Evolutionary conservation across 2,113 vertebrate species (phyloP).

Genomic region (Argyrosomus japonicus): DNA sequence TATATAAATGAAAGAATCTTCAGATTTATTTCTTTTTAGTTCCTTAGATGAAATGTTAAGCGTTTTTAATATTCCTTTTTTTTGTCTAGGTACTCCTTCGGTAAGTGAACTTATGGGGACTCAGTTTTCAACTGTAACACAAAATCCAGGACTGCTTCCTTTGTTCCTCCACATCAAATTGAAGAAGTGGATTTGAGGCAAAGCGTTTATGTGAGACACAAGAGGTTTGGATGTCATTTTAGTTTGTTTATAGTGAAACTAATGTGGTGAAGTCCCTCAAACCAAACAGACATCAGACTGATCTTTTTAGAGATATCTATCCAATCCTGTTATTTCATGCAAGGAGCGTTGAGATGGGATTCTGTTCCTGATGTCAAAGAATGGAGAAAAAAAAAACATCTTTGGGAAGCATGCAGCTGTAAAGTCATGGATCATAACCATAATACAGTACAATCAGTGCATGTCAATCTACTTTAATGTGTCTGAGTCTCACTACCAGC

Average conservation of each 20-base stretch:
- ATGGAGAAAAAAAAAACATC: not conserved
- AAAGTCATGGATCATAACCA: not conserved
- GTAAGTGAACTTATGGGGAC: constrained; percentile 70
- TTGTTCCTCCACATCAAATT: not conserved
- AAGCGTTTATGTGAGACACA: constrained; percentile 8
- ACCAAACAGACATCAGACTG: not conserved
- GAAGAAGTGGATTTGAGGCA: constrained; percentile 24
- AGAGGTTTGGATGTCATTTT: constrained; percentile 1
- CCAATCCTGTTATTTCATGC: not conserved
- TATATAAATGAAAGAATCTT: not conserved
- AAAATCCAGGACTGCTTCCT: not conserved
- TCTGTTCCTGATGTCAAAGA: too few species aligned
- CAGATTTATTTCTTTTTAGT: too few species aligned
- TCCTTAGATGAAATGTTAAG: not conserved
- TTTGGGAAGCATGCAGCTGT: not conserved
- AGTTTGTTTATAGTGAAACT: not conserved
- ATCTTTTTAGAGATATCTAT: not conserved
- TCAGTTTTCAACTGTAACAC: not conserved
- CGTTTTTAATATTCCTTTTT: not conserved
- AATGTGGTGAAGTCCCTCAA: not conserved
- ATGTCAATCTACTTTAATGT: not conserved
- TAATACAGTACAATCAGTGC: not conserved
- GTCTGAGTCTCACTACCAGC: not conserved
- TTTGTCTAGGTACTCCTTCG: constrained; percentile 83
- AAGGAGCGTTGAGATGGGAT: not conserved